Evolutionary conservation across 1,140 invertebrate species (phyloP), one percentile per base, ranked within the genome.

Genomic region (roundworm (Caenorhabditis elegans)): DNA sequence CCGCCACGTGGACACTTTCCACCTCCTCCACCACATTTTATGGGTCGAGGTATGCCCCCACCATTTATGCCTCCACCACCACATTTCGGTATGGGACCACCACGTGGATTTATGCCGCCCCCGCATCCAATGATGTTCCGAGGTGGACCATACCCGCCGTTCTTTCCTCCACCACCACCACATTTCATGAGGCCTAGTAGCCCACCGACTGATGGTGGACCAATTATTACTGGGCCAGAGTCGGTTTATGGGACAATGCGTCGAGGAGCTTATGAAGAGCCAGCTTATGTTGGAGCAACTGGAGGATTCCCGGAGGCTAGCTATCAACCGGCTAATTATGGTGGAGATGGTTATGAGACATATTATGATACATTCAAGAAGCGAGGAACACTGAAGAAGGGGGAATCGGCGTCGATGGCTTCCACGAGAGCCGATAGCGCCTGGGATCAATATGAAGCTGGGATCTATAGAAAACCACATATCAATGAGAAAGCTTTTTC

Each of bases 191-290:
- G 84, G 0, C 82, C 82, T 0, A 87, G 82, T 53, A 78, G 81
- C 36, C 86, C 80, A n/a, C 86, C 85, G 24, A 34, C 79, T 5
- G 83, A 79, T 11, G 43, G 22, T n/a, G 86, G 87, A 15, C 88
- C 88, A 0, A 89, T 88, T 36, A 89, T 89, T n/a, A 86, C 87
- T 19, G 84, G 84, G 2, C 84, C 84, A 6, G 88, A 89, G 31
- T 83, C 87, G 19, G 77, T 88, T 6, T 89, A 89, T 48, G 88
- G 89, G 26, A 89, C 88, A 2, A 89, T 89, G 76, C 82, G 84
- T 31, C 46, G 88, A 22, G 70, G 65, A 1, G 83, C 84, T 3
- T 89, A 86, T 75, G 88, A 89, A 84, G 88, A 89, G 46, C 89
- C 88, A 13, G 85, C 88, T 24, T 89, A 89, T 78, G 88, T 89